phyloP scores from a whole-genome alignment of 2,113 vertebrate genomes.

The Erinaceus europaeus region DNA sequence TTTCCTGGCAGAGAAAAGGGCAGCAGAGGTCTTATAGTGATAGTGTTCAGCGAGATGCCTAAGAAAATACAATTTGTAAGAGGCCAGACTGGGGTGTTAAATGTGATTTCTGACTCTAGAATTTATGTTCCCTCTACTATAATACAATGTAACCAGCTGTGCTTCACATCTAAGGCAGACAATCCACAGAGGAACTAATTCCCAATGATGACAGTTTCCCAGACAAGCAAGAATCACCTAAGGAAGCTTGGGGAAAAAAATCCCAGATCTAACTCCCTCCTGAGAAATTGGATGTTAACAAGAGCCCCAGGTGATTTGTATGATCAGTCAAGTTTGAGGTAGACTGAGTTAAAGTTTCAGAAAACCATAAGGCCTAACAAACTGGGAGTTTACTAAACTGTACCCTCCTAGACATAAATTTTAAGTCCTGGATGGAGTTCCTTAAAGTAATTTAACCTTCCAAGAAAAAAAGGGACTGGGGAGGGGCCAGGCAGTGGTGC shows the following conservation, averaged over 20 bases:
- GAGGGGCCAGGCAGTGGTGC: too few species aligned
- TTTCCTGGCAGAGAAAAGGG: neutral
- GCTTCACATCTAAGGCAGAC: neutral
- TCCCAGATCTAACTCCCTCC: neutral
- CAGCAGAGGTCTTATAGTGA: neutral
- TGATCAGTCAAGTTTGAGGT: neutral
- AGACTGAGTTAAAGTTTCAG: constrained; percentile 3
- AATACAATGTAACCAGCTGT: neutral
- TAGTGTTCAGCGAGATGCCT: accelerated
- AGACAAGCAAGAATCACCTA: too few species aligned
- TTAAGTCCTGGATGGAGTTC: neutral
- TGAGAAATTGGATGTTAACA: constrained; percentile 38
- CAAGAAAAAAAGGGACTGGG: constrained; percentile 30
- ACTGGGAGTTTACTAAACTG: neutral
- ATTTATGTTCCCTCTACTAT: neutral
- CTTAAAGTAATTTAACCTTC: constrained; percentile 22
- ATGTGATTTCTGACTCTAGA: neutral
- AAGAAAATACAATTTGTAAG: neutral
- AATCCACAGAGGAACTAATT: neutral
- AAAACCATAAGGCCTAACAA: neutral
- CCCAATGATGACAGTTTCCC: too few species aligned
- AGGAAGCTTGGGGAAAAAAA: too few species aligned
- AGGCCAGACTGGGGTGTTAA: neutral
- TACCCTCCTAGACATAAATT: neutral
- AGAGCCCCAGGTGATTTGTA: neutral